Conservation (phyloP, 2,888 invertebrate genomes). For the Idaea biselata region DNA sequence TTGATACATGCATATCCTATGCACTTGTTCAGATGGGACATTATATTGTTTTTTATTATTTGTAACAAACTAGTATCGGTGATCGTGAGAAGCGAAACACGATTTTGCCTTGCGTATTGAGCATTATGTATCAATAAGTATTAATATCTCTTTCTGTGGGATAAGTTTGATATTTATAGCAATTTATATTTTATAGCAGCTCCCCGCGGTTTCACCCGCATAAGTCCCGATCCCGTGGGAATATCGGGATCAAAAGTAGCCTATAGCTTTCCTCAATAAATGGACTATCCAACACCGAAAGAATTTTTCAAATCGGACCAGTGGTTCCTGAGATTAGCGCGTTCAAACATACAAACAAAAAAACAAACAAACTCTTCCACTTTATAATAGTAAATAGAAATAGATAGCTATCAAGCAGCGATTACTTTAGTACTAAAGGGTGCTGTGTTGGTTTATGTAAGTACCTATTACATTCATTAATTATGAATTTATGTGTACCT, state of each 20-base stretch:
- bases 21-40: conserved; percentile 50
- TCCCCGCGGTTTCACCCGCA: too few relatives aligned
- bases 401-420: conserved; percentile 15
- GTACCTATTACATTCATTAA: conserved; percentile 6
- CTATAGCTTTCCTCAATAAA: too few relatives aligned
- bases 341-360: too few relatives aligned
- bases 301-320: too few relatives aligned
- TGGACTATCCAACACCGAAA: too few relatives aligned
- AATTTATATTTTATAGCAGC: not conserved
- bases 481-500: too few relatives aligned
- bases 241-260: too few relatives aligned
- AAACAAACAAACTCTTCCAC: too few relatives aligned
- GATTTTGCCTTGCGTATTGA: conserved; percentile 37
- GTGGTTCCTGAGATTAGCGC: too few relatives aligned
- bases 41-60: conserved; percentile 54
- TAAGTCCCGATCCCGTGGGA: too few relatives aligned
- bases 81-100: conserved; percentile 69
- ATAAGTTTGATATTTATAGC: conserved; percentile 7
- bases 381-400: too few relatives aligned
- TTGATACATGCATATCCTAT: conserved; percentile 53
- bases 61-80: conserved; percentile 45
- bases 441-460: not conserved
- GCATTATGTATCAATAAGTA: conserved; percentile 12
- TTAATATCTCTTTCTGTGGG: conserved; percentile 16
- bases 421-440: not conserved